Evolutionary conservation across 2,797 vertebrate species (phyloP), one percentile per base, ranked within the genome.

Genomic region (Lerista edwardsae): DNA sequence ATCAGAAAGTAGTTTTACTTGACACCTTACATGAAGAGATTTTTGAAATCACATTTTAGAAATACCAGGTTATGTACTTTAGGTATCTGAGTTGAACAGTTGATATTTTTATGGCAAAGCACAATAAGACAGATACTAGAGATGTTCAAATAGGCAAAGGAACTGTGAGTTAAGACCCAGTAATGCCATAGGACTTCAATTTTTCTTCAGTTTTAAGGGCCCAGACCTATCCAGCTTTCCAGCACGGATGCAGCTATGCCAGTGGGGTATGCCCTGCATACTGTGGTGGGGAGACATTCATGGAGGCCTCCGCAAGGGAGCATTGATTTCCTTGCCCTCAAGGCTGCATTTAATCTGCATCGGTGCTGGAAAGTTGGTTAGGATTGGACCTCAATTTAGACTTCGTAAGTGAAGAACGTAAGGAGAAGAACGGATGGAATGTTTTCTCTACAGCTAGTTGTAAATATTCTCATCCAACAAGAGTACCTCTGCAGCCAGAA

Each of bases 401-500:
- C 10, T 5, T 34, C 21, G 25, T 79, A 31, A 25, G 55, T 87
- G 31, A 62, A 34, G 21, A 47, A 11, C 10, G 74, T 68, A 25
- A 23, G 59, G 19, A 1, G 59, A 51, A 25, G 6, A 61, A 61
- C 25, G 59, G 25, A 25, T 61, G 59, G 59, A 61, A 61, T 25
- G 51, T 55, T 55, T 51, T 51, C 7, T 51, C 47, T 61, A 21
- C 65, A 71, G 4, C 61, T 19, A 61, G 44, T 77, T 25, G 34
- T 71, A 39, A 21, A 71, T 25, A 59, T 4, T 34, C 29, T 69
- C 55, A 23, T 55, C 15, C 23, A 71, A 75, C 15, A 15, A 57
- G 31, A 6, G 2, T 85, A 90, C 82, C 0, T 88, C 65, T 81
- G 84, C 59, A 31, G 41, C 76, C 39, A 71, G 44, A 19, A 14